Evolutionary conservation across 2,888 invertebrate genomes (phyloP).

Genomic region (Leucoptera coffeella): DNA sequence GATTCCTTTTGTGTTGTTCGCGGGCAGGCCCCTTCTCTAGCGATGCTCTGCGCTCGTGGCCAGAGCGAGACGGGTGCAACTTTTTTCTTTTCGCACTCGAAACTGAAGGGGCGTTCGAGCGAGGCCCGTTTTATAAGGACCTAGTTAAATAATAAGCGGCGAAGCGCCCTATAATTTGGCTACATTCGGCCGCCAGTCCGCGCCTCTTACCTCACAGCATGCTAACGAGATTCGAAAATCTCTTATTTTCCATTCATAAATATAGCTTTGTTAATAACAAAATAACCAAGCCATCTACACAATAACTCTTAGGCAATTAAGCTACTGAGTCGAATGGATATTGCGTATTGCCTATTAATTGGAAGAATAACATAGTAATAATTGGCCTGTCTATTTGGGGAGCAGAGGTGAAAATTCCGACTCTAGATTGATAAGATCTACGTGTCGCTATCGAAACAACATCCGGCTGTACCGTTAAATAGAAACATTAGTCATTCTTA

Average conservation of each 20-base stretch:
- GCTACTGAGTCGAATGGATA: not conserved
- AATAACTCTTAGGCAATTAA: no score
- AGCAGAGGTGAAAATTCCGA: not conserved
- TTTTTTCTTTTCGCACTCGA: constrained; percentile 14
- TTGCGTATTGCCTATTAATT: no score
- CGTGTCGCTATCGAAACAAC: constrained; percentile 14
- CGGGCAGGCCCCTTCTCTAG: not conserved
- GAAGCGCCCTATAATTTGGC: constrained; percentile 35
- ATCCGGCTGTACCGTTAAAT: constrained; percentile 26
- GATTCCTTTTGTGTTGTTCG: constrained; percentile 5
- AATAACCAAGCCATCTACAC: no score
- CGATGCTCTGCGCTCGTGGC: not conserved
- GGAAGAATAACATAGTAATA: not conserved
- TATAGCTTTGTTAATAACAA: no score
- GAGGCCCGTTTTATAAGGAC: constrained; percentile 28
- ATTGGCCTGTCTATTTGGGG: not conserved
- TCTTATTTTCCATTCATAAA: no score
- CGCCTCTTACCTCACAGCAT: constrained; percentile 24
- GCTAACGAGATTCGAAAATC: constrained; percentile 48
- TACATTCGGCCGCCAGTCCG: constrained; percentile 33
- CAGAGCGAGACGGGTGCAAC: constrained; percentile 7
- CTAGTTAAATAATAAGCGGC: constrained; percentile 48
- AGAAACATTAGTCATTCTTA: constrained; percentile 39
- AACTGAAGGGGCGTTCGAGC: constrained; percentile 26
- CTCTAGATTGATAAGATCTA: no score